A percentile compares a stretch with the other conserved stretches of the same genome.
These are phyloP conservation scores for Lasaia peninsularis DNA, from an alignment of 1,140 invertebrate genomes.

Conservation along the genomic window DNA sequence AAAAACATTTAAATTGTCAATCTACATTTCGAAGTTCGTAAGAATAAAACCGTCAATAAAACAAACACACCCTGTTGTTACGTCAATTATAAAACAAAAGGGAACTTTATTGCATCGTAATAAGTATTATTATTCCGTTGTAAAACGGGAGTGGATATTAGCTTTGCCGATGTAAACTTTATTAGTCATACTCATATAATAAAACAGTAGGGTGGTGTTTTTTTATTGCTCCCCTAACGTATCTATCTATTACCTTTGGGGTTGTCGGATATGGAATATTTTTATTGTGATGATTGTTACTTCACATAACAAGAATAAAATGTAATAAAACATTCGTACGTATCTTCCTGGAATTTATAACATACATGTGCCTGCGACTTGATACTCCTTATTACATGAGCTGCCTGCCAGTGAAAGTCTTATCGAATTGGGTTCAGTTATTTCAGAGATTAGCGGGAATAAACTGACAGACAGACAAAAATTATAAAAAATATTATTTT, in stretches of 20 bases:
- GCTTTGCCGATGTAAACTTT: conserved; percentile 45
- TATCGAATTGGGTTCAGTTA: too few relatives aligned
- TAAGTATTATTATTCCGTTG: conserved; percentile 30
- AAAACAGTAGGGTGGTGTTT: conserved; percentile 45
- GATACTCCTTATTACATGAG: too few relatives aligned
- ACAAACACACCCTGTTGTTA: conserved; percentile 1
- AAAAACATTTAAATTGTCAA: not conserved
- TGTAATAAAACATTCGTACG: too few relatives aligned
- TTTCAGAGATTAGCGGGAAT: too few relatives aligned
- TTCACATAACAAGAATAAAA: too few relatives aligned
- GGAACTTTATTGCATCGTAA: conserved; percentile 31
- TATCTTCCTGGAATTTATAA: too few relatives aligned
- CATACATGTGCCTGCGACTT: too few relatives aligned
- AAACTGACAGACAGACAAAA: too few relatives aligned
- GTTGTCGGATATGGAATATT: conserved; percentile 2
- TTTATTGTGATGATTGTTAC: not conserved
- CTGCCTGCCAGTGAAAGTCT: too few relatives aligned
- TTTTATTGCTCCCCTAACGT: conserved; percentile 37
- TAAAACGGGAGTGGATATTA: conserved; percentile 30
- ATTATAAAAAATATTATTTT: too few relatives aligned
- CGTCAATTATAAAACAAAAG: conserved; percentile 20
- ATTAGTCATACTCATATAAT: conserved; percentile 56
- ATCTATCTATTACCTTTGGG: conserved; percentile 29
- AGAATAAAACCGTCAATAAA: not conserved
- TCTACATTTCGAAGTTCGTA: conserved; percentile 2